A percentile compares a stretch with the other conserved stretches of the same genome.
Conservation (phyloP, 2,888 invertebrate genomes). For the Eretmocerus hayati region DNA sequence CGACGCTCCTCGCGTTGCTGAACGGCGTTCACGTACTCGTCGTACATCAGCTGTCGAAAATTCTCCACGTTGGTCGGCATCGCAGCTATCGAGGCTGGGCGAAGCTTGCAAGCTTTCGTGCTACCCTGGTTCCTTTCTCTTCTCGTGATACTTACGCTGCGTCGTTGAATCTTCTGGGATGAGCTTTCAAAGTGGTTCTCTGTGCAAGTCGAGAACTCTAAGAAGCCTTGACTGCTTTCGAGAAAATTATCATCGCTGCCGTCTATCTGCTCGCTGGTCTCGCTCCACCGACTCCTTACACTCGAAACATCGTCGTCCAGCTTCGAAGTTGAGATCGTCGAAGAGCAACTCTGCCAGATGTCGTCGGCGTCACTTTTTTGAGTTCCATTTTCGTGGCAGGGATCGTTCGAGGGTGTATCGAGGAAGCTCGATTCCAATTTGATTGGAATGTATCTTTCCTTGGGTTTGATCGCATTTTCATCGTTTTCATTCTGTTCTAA, state of each 20-base stretch:
- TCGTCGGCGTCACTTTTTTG: neutral
- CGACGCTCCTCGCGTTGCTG: constrained; percentile 71
- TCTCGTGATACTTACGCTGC: too few species aligned
- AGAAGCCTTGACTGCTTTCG: constrained; percentile 27
- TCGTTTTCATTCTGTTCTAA: neutral
- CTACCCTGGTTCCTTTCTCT: neutral
- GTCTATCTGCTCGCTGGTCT: too few species aligned
- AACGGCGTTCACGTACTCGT: constrained; percentile 74
- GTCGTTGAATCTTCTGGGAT: too few species aligned
- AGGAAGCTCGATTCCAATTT: neutral
- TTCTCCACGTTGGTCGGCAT: constrained; percentile 58
- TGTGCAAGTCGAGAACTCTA: constrained; percentile 12
- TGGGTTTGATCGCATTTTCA: neutral
- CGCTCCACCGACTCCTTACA: constrained; percentile 30
- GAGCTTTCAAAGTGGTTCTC: neutral
- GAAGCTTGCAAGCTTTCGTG: neutral
- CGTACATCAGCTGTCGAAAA: constrained; percentile 74
- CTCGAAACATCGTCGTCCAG: neutral
- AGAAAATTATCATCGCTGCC: constrained; percentile 26
- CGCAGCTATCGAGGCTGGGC: constrained; percentile 40
- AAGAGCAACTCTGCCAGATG: neutral
- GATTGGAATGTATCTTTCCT: neutral
- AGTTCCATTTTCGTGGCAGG: neutral
- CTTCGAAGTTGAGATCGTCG: neutral
- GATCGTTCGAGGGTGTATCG: neutral